Conservation (phyloP, 2,113 vertebrate species). For the Prionailurus bengalensis region DNA sequence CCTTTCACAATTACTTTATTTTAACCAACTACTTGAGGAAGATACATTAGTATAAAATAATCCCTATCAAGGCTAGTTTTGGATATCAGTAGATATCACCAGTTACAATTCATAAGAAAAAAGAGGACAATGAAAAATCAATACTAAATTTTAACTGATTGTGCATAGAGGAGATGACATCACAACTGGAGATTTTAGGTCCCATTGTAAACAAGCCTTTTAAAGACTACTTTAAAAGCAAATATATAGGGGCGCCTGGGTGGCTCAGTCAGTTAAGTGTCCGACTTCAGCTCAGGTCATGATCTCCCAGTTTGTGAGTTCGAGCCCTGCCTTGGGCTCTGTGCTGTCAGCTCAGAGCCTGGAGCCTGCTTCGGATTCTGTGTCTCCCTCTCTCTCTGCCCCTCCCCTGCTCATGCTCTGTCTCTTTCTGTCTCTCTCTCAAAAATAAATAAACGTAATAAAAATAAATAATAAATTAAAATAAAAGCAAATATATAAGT, state of each 20-base stretch:
- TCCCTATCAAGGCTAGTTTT: not conserved
- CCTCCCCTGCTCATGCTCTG: too few relatives aligned
- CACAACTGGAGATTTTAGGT: constrained; percentile 5
- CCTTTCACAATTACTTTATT: not conserved
- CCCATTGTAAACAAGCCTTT: not conserved
- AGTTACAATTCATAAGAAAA: not conserved
- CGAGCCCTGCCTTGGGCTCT: too few relatives aligned
- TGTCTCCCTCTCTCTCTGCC: too few relatives aligned
- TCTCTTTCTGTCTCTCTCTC: too few relatives aligned
- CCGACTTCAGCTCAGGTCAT: too few relatives aligned
- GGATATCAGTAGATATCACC: not conserved
- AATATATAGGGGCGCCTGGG: not conserved
- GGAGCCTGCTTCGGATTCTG: too few relatives aligned
- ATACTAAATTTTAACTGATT: not conserved
- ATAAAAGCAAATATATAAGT: not conserved
- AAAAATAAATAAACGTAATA: too few relatives aligned
- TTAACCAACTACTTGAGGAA: not conserved
- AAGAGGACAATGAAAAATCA: not conserved
- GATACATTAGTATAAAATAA: not conserved
- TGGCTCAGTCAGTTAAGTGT: too few relatives aligned
- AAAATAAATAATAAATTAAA: too few relatives aligned
- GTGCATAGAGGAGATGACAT: not conserved
- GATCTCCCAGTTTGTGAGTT: too few relatives aligned
- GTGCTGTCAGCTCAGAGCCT: too few relatives aligned
- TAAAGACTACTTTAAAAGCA: constrained; percentile 1